A percentile compares a stretch with the other conserved stretches of the same genome.
Evolutionary conservation across 1,140 invertebrate genomes (phyloP).

Genomic region (Pseudomyrmex pallidus): DNA sequence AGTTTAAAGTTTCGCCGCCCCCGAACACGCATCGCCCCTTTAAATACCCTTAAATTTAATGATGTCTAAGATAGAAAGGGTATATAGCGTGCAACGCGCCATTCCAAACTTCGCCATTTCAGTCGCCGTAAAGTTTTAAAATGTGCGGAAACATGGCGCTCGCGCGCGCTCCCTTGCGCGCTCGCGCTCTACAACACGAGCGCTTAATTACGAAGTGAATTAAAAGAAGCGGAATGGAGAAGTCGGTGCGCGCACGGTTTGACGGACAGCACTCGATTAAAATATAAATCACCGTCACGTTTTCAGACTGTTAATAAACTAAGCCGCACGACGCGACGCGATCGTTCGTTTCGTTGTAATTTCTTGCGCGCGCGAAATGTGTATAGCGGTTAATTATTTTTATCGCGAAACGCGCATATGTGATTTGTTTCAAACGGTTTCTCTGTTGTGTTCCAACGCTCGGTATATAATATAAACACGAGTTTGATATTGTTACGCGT

Average conservation of each 20-base stretch:
- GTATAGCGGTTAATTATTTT: conserved; percentile 22
- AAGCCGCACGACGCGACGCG: background rate
- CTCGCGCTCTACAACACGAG: background rate
- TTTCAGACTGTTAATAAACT: conserved; percentile 1
- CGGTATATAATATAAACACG: conserved; percentile 9
- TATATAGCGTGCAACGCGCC: conserved; percentile 17
- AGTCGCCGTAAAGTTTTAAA: conserved; percentile 58
- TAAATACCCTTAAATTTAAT: conserved; percentile 68
- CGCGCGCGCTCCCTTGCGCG: background rate
- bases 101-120: conserved; percentile 59
- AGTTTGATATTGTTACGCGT: conserved; percentile 36
- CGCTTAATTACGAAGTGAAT: conserved; percentile 57
- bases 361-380: background rate
- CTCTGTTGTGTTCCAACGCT: conserved; percentile 37
- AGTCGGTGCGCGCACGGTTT: conserved; percentile 39
- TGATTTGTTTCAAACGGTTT: conserved; percentile 51
- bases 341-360: conserved; percentile 11
- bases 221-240: conserved; percentile 57
- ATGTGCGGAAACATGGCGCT: conserved; percentile 52
- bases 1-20: conserved; percentile 70
- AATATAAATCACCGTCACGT: conserved; percentile 54
- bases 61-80: conserved; percentile 19
- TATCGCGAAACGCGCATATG: background rate
- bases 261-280: conserved; percentile 58
- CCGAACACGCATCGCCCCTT: conserved; percentile 66